Conservation (phyloP, 2,797 vertebrate species). For the Toxotes lorentzi region DNA sequence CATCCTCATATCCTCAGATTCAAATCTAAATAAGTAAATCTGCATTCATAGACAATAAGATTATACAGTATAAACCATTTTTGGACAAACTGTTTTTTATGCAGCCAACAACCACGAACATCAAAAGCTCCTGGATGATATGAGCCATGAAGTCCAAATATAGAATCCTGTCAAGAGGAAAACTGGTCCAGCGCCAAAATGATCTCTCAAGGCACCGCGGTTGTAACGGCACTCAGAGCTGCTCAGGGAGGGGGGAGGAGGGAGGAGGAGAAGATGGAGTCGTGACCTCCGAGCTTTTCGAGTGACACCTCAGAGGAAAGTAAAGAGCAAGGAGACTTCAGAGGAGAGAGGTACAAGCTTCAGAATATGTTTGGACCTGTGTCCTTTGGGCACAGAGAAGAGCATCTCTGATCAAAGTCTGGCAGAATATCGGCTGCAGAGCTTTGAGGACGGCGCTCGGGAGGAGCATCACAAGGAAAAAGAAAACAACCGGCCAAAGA, state of each 20-base stretch:
- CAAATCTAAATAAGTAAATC: background rate
- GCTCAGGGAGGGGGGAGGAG: background rate
- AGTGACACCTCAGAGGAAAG: constrained; percentile 41
- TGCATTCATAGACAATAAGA: background rate
- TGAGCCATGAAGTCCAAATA: constrained; percentile 31
- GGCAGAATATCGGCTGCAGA: constrained; percentile 13
- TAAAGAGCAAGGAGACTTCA: constrained; percentile 26
- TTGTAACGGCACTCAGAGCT: constrained; percentile 19
- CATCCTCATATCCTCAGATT: background rate
- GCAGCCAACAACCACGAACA: constrained; percentile 2
- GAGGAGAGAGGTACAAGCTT: constrained; percentile 26
- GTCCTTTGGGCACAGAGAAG: constrained; percentile 42
- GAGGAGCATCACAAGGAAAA: constrained; percentile 3
- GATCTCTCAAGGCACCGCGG: constrained; percentile 42
- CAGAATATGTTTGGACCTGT: constrained; percentile 2
- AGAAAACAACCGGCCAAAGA: constrained; percentile 7
- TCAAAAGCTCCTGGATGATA: background rate
- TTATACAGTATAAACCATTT: background rate
- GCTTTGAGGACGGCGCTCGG: background rate
- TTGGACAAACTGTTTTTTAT: constrained; percentile 5
- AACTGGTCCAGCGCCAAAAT: constrained; percentile 33
- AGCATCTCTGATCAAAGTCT: constrained; percentile 34
- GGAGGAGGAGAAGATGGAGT: constrained; percentile 16
- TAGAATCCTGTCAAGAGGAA: constrained; percentile 55
- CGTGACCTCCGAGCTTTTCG: constrained; percentile 40